Evolutionary conservation across 2,888 invertebrate species (phyloP).

Genomic region (Podabrus alpinus): DNA sequence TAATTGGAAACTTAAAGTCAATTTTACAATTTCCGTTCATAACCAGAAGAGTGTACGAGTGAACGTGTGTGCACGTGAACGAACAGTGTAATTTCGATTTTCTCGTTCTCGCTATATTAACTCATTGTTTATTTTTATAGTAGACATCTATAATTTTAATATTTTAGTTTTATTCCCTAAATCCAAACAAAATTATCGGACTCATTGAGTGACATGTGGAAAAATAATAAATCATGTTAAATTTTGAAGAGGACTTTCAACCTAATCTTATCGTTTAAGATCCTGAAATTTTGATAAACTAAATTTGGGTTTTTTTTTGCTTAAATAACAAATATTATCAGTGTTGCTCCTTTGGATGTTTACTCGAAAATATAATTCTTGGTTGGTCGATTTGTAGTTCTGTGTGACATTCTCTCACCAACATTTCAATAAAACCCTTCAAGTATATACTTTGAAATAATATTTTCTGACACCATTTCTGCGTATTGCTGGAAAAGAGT

Average conservation of each 20-base stretch:
- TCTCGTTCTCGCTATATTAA: not conserved
- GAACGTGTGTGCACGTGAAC: not conserved
- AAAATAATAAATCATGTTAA: no score
- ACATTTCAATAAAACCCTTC: constrained; percentile 1
- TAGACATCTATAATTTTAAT: not conserved
- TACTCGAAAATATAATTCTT: not conserved
- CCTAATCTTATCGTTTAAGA: not conserved
- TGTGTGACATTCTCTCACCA: not conserved
- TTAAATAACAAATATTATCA: no score
- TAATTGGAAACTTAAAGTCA: not conserved
- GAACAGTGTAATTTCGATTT: not conserved
- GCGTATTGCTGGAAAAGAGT: constrained; percentile 46
- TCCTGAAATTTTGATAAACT: no score
- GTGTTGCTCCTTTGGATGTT: not conserved
- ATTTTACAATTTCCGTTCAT: not conserved
- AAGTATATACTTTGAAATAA: constrained; percentile 16
- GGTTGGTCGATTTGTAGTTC: not conserved
- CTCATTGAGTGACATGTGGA: no score
- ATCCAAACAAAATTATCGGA: not conserved
- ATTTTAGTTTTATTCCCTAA: no score
- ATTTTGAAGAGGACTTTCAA: not conserved
- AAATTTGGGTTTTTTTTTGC: no score
- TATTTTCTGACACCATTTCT: constrained; percentile 36
- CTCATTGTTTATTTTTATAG: not conserved
- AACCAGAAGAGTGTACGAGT: not conserved